Conservation (phyloP, 2,797 vertebrate genomes). For the Lepus oiostolus region DNA sequence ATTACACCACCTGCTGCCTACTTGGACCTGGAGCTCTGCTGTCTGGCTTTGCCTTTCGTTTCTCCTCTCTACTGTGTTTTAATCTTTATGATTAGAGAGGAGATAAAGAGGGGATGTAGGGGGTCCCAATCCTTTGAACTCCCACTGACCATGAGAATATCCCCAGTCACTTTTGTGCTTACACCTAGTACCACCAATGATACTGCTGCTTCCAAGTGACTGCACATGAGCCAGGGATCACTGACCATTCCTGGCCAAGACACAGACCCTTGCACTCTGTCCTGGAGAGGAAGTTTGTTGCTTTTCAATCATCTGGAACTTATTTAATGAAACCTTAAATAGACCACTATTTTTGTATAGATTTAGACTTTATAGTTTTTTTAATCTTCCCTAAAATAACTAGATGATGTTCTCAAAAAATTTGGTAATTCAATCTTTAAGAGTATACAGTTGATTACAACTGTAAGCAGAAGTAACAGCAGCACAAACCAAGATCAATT, state of each 20-base stretch:
- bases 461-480: neutral
- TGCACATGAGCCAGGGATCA: neutral
- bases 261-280: neutral
- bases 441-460: neutral
- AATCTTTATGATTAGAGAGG: neutral
- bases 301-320: neutral
- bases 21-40: neutral
- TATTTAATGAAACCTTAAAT: neutral
- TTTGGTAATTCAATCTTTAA: neutral
- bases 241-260: neutral
- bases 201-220: neutral
- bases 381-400: slow-evolving; percentile 21
- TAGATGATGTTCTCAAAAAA: neutral
- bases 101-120: neutral
- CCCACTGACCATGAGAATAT: neutral
- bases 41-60: neutral
- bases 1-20: too few species aligned
- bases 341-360: neutral
- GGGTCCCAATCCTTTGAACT: neutral
- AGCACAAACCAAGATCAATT: neutral
- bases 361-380: neutral
- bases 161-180: neutral
- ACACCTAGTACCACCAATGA: neutral
- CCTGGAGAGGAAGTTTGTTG: neutral
- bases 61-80: neutral